phyloP scores from a whole-genome alignment of 2,888 invertebrate genomes.

The Coleophora deauratella region DNA sequence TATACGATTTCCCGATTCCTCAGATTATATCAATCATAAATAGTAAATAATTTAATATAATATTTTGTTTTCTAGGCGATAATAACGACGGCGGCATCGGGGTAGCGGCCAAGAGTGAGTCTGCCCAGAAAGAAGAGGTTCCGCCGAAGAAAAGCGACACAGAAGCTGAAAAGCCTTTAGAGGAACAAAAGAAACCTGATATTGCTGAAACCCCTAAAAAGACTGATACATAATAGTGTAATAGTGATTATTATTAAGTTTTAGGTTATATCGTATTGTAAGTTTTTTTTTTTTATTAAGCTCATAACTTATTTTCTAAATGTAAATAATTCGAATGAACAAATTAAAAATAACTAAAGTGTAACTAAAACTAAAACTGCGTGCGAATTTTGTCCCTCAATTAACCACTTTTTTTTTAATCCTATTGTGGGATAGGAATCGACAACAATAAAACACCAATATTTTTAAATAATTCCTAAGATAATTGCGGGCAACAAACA shows the following conservation, averaged over 20 bases:
- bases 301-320: slow-evolving; percentile 31
- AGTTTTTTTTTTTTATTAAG: no score
- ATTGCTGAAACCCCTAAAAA: slow-evolving; percentile 27
- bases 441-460: no score
- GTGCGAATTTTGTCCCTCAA: slow-evolving; percentile 1
- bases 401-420: not conserved
- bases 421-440: no score
- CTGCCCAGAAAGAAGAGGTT: not conserved
- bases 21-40: no score
- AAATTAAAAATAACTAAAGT: slow-evolving; percentile 18
- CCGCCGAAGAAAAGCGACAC: slow-evolving; percentile 21
- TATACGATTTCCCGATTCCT: no score
- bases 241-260: slow-evolving; percentile 20
- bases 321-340: slow-evolving; percentile 25
- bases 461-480: no score
- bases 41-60: no score
- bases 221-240: slow-evolving; percentile 55
- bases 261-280: slow-evolving; percentile 5
- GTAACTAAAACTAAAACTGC: not conserved
- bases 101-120: slow-evolving; percentile 21
- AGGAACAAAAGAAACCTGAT: slow-evolving; percentile 23
- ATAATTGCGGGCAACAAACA: no score
- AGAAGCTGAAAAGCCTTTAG: slow-evolving; percentile 21
- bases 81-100: slow-evolving; percentile 37
- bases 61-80: slow-evolving; percentile 37